Evolutionary conservation across 2,797 vertebrate species (phyloP).

Genomic region (Pseudochaenichthys georgianus): DNA sequence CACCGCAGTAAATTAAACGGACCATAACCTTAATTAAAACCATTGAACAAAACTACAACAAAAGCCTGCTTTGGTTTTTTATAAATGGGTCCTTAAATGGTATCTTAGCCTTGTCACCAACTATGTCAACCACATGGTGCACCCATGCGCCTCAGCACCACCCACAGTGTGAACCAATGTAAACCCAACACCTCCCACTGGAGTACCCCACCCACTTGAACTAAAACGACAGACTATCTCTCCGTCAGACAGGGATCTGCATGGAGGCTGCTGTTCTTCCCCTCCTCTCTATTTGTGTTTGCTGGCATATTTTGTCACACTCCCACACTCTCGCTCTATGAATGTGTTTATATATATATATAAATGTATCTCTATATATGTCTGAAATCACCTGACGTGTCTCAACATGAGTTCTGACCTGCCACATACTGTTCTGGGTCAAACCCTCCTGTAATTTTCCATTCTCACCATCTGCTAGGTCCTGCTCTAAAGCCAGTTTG

Average conservation of each 20-base stretch:
- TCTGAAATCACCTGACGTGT: constrained; percentile 54
- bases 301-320: constrained; percentile 50
- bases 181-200: constrained; percentile 55
- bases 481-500: constrained; percentile 25
- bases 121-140: constrained; percentile 33
- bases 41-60: not conserved
- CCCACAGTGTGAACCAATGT: constrained; percentile 76
- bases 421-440: constrained; percentile 38
- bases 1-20: too few species aligned
- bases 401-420: constrained; percentile 35
- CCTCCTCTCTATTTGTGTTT: constrained; percentile 40
- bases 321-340: constrained; percentile 13
- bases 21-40: too few species aligned
- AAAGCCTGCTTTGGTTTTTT: not conserved
- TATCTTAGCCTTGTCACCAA: constrained; percentile 26
- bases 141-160: constrained; percentile 54
- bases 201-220: constrained; percentile 28
- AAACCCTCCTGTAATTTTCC: constrained; percentile 75
- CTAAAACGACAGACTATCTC: constrained; percentile 33
- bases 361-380: constrained; percentile 1
- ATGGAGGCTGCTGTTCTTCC: constrained; percentile 19
- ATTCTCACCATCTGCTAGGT: constrained; percentile 57
- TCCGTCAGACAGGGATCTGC: constrained; percentile 24
- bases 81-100: not conserved
- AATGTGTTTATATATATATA: constrained; percentile 14